A percentile compares a stretch with the other conserved stretches of the same genome.
Conservation (phyloP, 1,140 invertebrate species). For the Penaeus vannamei region DNA sequence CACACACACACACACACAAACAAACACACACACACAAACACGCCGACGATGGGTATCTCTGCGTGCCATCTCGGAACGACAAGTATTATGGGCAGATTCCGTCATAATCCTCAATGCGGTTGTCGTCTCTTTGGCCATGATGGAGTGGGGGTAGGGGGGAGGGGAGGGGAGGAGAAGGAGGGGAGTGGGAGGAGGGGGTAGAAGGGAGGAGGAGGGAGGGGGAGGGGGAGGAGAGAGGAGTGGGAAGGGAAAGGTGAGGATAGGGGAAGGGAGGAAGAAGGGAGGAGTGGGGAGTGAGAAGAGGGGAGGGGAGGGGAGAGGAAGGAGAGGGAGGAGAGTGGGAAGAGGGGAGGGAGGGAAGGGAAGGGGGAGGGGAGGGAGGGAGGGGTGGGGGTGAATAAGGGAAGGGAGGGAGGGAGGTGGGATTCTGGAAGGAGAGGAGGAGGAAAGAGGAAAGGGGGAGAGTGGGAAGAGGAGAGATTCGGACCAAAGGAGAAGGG, state of each 20-base stretch:
- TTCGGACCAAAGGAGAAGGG: not conserved
- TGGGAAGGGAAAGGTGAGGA: not conserved
- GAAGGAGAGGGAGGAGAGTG: not conserved
- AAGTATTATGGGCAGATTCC: too few relatives aligned
- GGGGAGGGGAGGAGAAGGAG: too few relatives aligned
- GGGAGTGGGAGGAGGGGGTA: too few relatives aligned
- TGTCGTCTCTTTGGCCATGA: too few relatives aligned
- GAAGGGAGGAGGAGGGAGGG: too few relatives aligned
- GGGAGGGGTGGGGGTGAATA: too few relatives aligned
- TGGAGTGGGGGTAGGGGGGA: too few relatives aligned
- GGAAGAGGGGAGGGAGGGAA: not conserved
- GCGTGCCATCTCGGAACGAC: not conserved
- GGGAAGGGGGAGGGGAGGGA: not conserved
- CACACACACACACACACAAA: not conserved
- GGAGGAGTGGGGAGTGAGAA: not conserved
- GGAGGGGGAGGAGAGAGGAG: not conserved
- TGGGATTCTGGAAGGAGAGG: not conserved
- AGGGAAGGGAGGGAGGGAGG: not conserved
- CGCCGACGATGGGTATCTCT: not conserved
- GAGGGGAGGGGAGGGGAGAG: not conserved
- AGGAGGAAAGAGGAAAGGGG: not conserved
- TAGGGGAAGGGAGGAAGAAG: not conserved
- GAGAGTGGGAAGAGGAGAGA: not conserved
- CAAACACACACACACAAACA: slow-evolving; percentile 3
- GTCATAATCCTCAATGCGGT: too few relatives aligned